phyloP scores from a whole-genome alignment of 2,888 invertebrate species.

The Dynastes grantii region DNA sequence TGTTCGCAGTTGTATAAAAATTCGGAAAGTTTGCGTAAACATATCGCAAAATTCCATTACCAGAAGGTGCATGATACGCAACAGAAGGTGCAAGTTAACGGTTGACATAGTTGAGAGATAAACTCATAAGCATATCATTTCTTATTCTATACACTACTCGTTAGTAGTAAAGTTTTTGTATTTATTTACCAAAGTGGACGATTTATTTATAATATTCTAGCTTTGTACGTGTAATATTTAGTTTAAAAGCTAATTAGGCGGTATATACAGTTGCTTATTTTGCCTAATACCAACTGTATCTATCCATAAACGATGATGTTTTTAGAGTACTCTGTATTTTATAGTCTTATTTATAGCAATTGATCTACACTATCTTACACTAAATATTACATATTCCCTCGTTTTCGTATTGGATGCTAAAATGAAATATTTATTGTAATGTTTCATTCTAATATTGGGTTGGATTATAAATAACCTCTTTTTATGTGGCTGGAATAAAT shows the following conservation, averaged over 20 bases:
- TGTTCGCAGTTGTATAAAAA: constrained; percentile 71
- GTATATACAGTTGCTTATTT: neutral
- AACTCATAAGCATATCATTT: neutral
- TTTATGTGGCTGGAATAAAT: no score
- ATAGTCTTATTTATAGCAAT: neutral
- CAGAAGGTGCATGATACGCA: constrained; percentile 54
- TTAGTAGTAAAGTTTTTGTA: constrained; percentile 21
- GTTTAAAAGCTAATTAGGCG: neutral
- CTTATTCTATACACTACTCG: neutral
- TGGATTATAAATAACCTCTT: no score
- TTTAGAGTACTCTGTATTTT: constrained; percentile 15
- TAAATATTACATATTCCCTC: constrained; percentile 13
- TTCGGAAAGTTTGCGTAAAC: constrained; percentile 70
- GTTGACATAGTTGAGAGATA: constrained; percentile 31
- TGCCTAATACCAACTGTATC: neutral
- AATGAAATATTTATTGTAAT: neutral
- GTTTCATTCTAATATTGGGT: no score
- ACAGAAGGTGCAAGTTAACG: constrained; percentile 51
- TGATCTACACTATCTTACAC: neutral
- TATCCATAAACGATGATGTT: neutral
- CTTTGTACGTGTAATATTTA: constrained; percentile 16
- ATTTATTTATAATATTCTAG: constrained; percentile 22
- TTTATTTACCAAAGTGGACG: constrained; percentile 44
- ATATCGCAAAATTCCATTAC: constrained; percentile 70
- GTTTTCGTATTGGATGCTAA: neutral